Evolutionary conservation across 2,888 invertebrate species (phyloP).

Genomic region (Drosophila nr. medialis): DNA sequence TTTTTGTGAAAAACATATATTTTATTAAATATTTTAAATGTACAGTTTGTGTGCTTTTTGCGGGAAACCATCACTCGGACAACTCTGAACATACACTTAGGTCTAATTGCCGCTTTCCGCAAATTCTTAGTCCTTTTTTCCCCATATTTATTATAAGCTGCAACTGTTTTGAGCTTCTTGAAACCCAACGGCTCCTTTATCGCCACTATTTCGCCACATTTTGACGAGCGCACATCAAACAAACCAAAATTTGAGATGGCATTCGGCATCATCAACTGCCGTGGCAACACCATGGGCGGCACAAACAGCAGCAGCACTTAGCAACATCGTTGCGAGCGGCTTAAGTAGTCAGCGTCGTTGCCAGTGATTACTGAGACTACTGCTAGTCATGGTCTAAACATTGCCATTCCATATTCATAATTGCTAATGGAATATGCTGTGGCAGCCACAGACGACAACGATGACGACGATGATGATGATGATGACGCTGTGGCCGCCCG

Average conservation of each 20-base stretch:
- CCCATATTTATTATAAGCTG: background rate
- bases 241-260: conserved; percentile 46
- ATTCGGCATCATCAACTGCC: conserved; percentile 9
- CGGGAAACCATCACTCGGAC: background rate
- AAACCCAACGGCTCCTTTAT: conserved; percentile 34
- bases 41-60: background rate
- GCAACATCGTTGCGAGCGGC: conserved; percentile 73
- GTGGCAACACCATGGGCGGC: conserved; percentile 20
- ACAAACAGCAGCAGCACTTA: conserved; percentile 59
- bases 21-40: background rate
- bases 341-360: conserved; percentile 70
- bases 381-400: conserved; percentile 68
- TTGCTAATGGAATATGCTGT: conserved; percentile 83
- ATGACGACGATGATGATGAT: conserved; percentile 22
- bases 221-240: conserved; percentile 43
- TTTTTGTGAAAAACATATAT: background rate
- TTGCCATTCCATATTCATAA: conserved; percentile 81
- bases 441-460: conserved; percentile 31
- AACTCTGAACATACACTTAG: background rate
- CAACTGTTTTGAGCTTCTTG: background rate
- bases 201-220: conserved; percentile 37
- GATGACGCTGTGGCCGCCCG: conserved; percentile 36
- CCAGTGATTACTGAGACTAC: conserved; percentile 65
- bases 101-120: background rate
- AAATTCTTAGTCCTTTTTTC: background rate